phyloP scores from a whole-genome alignment of 2,888 invertebrate genomes.

The Platycheirus albimanus region DNA sequence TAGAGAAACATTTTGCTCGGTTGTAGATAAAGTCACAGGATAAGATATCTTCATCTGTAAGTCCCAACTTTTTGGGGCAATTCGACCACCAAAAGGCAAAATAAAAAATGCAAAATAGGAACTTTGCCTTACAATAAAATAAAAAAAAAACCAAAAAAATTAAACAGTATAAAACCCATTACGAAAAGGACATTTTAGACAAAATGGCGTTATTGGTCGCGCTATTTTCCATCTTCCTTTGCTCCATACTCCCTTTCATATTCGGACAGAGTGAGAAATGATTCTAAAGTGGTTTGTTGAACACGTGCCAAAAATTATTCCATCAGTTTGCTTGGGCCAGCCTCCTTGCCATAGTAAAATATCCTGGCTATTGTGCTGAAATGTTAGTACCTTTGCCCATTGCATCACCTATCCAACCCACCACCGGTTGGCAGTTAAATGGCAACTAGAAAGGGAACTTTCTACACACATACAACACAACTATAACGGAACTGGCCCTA shows the following conservation, averaged over 20 bases:
- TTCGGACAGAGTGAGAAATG: constrained; percentile 52
- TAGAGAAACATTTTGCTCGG: neutral
- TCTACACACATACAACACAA: neutral
- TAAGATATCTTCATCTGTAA: constrained; percentile 56
- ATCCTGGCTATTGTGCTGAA: constrained; percentile 35
- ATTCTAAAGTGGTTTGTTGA: constrained; percentile 74
- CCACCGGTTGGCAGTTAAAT: constrained; percentile 58
- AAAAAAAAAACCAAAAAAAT: neutral
- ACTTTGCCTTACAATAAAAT: neutral
- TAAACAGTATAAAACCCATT: constrained; percentile 50
- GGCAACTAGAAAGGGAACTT: constrained; percentile 24
- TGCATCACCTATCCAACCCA: neutral
- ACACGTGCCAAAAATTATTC: constrained; percentile 72
- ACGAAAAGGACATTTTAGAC: constrained; percentile 46
- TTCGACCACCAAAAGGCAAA: constrained; percentile 55
- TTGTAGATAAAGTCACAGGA: constrained; percentile 56
- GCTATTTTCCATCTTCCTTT: constrained; percentile 2
- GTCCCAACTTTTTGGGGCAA: constrained; percentile 23
- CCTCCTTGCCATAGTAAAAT: constrained; percentile 27
- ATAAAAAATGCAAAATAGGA: constrained; percentile 34
- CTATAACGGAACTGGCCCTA: too few species aligned
- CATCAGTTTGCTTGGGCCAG: constrained; percentile 61
- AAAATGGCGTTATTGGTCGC: constrained; percentile 44
- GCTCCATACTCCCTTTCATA: neutral
- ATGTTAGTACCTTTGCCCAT: constrained; percentile 34